These are phyloP conservation scores for Clamator glandarius DNA, from an alignment of 2,797 vertebrate genomes.

Conservation along the genomic window DNA sequence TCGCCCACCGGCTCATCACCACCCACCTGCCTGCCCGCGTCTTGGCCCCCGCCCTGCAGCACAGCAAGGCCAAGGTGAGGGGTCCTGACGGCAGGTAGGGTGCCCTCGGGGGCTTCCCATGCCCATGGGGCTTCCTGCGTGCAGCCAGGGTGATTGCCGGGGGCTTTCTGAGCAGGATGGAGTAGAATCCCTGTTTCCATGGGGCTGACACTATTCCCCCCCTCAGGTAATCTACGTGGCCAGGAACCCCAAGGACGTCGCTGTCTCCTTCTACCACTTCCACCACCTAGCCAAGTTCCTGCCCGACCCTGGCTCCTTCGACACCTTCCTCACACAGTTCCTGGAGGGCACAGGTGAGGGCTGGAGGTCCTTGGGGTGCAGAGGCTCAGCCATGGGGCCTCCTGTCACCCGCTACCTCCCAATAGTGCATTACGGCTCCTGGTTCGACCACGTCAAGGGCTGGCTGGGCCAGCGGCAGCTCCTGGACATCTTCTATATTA, in stretches of 20 bases:
- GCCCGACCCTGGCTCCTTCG: slow-evolving; percentile 77
- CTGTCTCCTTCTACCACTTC: slow-evolving; percentile 88
- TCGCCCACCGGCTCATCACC: slow-evolving; percentile 79
- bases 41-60: slow-evolving; percentile 76
- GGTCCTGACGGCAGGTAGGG: rapidly evolving
- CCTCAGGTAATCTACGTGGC: slow-evolving; percentile 87
- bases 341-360: slow-evolving; percentile 80
- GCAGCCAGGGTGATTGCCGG: rapidly evolving
- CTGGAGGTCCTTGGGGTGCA: rapidly evolving
- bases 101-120: rapidly evolving
- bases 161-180: rapidly evolving
- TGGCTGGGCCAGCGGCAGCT: slow-evolving; percentile 81
- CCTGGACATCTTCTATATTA: slow-evolving; percentile 79
- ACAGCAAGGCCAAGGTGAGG: slow-evolving; percentile 83
- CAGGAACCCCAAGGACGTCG: slow-evolving; percentile 89
- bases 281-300: slow-evolving; percentile 87
- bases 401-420: rapidly evolving
- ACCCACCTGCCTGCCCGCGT: slow-evolving; percentile 82
- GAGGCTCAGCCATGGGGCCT: rapidly evolving
- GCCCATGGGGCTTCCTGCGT: not conserved
- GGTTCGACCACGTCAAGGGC: slow-evolving; percentile 88
- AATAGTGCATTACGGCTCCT: slow-evolving; percentile 86
- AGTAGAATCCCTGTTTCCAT: rapidly evolving
- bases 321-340: slow-evolving; percentile 81
- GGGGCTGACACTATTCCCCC: not conserved